Evolutionary conservation across 2,888 invertebrate species (phyloP), one percentile per base, ranked within the genome.

Genomic region (Nebria salina): DNA sequence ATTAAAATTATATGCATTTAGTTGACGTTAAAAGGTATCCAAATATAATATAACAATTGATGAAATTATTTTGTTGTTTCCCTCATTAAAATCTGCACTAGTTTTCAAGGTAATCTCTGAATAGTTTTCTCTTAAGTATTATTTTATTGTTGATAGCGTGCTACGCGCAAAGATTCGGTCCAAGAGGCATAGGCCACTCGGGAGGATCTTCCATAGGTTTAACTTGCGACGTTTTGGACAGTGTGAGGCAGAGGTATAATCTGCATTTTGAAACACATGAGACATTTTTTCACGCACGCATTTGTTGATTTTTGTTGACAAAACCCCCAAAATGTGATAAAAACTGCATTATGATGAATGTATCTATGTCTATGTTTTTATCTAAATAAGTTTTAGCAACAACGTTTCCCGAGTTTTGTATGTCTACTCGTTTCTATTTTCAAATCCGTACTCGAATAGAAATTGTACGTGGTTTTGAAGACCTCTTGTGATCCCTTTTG

Each of bases 131-230:
- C n/a, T 72, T 72, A 80, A 75, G 75, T 75, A 70, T 75, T 26
- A 66, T 65, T 75, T 75, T 75, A 26, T 11, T 81, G 9, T 81
- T 81, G 85, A 89, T 91, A 96, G 96, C 96, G 91, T 98, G 98
- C 93, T 97, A 98, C 93, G 96, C 97, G 89, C 95, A 96, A 91
- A 96, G 94, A 92, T 98, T 95, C 92, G 98, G 98, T 86, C 97
- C 97, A 86, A 95, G 97, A 91, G 96, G 96, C 89, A 94, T 97
- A 91, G 97, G 97, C 88, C 97, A 96, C 90, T 95, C 96, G 87
- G 96, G 96, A 88, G 95, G 97, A 89, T 93, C 93, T 86, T 94
- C 94, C 89, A 91, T 95, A 89, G 95, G 95, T 88, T 93, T 95
- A 89, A 95, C 94, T 93, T 95, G 94, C 91, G 95, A 95, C 92